Conservation (phyloP, 2,797 vertebrate species). For the Galaxias olidus region DNA sequence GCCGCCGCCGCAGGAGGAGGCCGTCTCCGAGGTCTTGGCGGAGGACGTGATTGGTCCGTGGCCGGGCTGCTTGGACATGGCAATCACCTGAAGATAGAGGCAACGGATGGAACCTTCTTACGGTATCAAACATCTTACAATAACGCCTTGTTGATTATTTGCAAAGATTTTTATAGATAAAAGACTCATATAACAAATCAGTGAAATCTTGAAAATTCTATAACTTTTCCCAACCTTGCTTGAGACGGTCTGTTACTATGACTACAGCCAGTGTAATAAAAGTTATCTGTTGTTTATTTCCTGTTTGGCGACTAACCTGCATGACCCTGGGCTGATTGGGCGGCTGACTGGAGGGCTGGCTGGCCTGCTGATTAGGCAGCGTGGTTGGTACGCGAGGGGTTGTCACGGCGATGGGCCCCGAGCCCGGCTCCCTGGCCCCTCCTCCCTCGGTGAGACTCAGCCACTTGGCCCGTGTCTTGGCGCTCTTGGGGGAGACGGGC, state of each 20-base stretch:
- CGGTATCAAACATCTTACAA: not conserved
- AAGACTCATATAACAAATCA: no score
- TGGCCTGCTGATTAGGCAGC: conserved; percentile 66
- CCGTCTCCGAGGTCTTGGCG: conserved; percentile 82
- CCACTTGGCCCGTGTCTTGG: conserved; percentile 92
- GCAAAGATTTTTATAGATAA: no score
- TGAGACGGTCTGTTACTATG: no score
- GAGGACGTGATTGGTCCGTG: conserved; percentile 69
- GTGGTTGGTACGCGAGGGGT: conserved; percentile 70
- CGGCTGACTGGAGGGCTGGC: conserved; percentile 76
- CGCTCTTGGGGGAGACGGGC: conserved; percentile 79
- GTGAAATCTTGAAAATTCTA: no score
- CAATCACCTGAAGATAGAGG: conserved; percentile 82
- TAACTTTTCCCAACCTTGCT: no score
- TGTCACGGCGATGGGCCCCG: conserved; percentile 67
- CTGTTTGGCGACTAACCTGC: conserved; percentile 67
- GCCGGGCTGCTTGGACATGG: conserved; percentile 89
- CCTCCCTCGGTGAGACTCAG: conserved; percentile 90
- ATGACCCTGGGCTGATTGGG: conserved; percentile 86
- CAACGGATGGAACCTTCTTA: not conserved
- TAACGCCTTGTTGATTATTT: no score
- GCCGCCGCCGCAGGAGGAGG: conserved; percentile 82
- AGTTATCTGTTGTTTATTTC: conserved; percentile 14
- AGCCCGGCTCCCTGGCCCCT: conserved; percentile 60
- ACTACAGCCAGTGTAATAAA: not conserved